A percentile compares a stretch with the other conserved stretches of the same genome.
These are phyloP conservation scores for Eumacrocentrus americanus DNA, from an alignment of 2,888 invertebrate genomes.

Conservation along the genomic window DNA sequence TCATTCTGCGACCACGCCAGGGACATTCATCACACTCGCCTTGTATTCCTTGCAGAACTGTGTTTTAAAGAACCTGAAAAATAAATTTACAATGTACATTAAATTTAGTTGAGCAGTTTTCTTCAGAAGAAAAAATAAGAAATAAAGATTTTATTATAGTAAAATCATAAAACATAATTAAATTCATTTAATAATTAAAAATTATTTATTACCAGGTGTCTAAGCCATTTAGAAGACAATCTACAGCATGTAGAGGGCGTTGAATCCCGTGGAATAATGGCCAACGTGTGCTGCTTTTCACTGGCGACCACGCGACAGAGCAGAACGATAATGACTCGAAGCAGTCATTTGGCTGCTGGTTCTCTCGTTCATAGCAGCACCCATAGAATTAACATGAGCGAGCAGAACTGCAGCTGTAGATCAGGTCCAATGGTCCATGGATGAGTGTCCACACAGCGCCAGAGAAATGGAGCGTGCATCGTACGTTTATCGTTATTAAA, in stretches of 20 bases:
- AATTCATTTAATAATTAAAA: no score
- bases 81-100: slow-evolving; percentile 8
- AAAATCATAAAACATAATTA: no score
- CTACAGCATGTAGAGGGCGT: no score
- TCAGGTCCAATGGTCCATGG: slow-evolving; percentile 47
- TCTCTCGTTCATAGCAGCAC: slow-evolving; percentile 27
- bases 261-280: slow-evolving; percentile 6
- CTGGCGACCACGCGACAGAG: not conserved
- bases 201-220: no score
- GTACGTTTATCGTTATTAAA: no score
- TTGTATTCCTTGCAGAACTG: not conserved
- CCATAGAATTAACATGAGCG: slow-evolving; percentile 42
- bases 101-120: no score
- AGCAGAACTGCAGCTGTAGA: slow-evolving; percentile 38
- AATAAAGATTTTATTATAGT: no score
- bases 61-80: slow-evolving; percentile 11
- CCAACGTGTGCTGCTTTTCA: slow-evolving; percentile 9
- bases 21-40: slow-evolving; percentile 46
- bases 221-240: no score
- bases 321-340: slow-evolving; percentile 41
- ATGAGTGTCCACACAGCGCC: slow-evolving; percentile 34
- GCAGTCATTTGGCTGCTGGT: slow-evolving; percentile 40
- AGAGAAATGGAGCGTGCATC: slow-evolving; percentile 45
- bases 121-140: no score
- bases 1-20: slow-evolving; percentile 42